Percentiles rank a stretch among this genome's conserved stretches.
These are phyloP conservation scores for Columba guinea DNA, from an alignment of 2,797 vertebrate genomes.

Conservation along the genomic window DNA sequence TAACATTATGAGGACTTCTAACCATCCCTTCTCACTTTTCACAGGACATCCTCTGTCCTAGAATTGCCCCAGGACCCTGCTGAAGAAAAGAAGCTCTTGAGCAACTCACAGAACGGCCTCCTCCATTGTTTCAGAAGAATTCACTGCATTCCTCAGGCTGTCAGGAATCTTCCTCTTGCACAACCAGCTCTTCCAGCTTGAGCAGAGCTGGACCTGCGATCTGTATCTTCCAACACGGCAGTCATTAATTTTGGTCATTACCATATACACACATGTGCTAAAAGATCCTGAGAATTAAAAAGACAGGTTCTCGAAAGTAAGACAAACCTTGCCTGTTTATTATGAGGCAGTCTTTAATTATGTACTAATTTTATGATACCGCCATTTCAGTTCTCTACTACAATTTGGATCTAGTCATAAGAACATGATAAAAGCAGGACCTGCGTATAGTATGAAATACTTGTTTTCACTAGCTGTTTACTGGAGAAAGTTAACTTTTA, in stretches of 20 bases:
- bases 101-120: neutral
- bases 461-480: neutral
- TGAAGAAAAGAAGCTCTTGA: conserved; percentile 47
- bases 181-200: conserved; percentile 35
- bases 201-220: neutral
- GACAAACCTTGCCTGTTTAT: neutral
- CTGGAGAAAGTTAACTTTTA: neutral
- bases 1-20: neutral
- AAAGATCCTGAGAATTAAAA: neutral
- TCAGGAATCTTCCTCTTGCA: conserved; percentile 39
- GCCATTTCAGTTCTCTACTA: neutral
- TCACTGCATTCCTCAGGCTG: conserved; percentile 18
- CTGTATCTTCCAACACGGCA: neutral
- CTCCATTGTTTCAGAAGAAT: conserved; percentile 37
- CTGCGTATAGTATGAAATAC: neutral
- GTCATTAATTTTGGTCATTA: neutral
- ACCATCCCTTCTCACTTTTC: neutral
- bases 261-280: fast-evolving
- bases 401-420: neutral
- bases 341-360: neutral
- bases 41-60: neutral
- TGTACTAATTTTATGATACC: neutral
- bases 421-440: neutral
- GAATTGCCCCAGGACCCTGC: neutral
- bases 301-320: neutral